Conservation (phyloP, 2,888 invertebrate species). For the Coronaproctus castanopsis region DNA sequence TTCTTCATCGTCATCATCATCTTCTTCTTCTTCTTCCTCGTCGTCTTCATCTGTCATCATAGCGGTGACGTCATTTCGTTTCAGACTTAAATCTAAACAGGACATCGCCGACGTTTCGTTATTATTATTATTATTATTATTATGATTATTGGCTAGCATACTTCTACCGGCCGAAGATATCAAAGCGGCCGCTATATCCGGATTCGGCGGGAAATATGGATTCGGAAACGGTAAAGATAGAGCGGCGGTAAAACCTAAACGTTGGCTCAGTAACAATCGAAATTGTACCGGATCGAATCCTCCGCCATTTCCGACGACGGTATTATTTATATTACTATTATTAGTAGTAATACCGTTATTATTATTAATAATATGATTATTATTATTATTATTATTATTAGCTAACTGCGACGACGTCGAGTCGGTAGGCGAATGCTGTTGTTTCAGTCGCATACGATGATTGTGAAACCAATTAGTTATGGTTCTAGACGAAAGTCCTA, state of each 20-base stretch:
- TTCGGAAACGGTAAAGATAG: slow-evolving; percentile 28
- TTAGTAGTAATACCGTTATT: slow-evolving; percentile 27
- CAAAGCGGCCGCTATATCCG: slow-evolving; percentile 50
- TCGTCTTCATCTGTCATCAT: slow-evolving; percentile 45
- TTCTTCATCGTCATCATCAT: slow-evolving; percentile 59
- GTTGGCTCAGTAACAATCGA: slow-evolving; percentile 66
- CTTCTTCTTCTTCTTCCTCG: slow-evolving; percentile 52
- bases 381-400: too few species aligned
- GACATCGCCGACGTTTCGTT: slow-evolving; percentile 68
- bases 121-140: slow-evolving; percentile 25
- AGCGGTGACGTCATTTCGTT: slow-evolving; percentile 34
- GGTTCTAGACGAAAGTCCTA: slow-evolving; percentile 78
- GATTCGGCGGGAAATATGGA: slow-evolving; percentile 55
- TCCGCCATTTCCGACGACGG: slow-evolving; percentile 26
- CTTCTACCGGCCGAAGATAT: too few species aligned
- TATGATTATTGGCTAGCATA: slow-evolving; percentile 36
- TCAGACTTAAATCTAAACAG: slow-evolving; percentile 63
- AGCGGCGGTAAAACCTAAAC: slow-evolving; percentile 34
- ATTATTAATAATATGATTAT: too few species aligned
- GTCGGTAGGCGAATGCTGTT: slow-evolving; percentile 56
- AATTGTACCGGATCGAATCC: slow-evolving; percentile 84
- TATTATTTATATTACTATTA: neutral
- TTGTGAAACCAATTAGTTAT: slow-evolving; percentile 99
- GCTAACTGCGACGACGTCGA: slow-evolving; percentile 25
- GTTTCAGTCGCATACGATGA: slow-evolving; percentile 93